These are phyloP conservation scores for Galerucella nymphaeae DNA, from an alignment of 2,888 invertebrate species.

Conservation along the genomic window DNA sequence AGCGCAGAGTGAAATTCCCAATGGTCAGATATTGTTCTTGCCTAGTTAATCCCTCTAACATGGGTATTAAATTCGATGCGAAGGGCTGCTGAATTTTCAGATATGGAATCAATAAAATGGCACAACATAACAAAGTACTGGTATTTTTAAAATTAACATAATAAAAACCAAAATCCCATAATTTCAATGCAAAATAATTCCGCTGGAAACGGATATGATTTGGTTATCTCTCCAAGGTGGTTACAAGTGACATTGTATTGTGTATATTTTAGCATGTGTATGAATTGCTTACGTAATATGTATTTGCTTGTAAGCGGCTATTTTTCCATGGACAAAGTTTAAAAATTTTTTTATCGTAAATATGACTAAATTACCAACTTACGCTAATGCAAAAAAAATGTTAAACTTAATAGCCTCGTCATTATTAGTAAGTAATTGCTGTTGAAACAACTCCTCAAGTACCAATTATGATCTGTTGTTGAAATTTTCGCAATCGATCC, in stretches of 20 bases:
- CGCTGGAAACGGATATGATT: neutral
- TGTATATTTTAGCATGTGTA: neutral
- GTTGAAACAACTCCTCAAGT: too few relatives aligned
- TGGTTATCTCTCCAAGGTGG: neutral
- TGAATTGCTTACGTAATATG: neutral
- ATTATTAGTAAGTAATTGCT: too few relatives aligned
- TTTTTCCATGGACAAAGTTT: neutral
- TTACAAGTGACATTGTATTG: neutral
- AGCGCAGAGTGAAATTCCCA: too few relatives aligned
- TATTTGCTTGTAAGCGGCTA: neutral
- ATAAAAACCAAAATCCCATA: neutral
- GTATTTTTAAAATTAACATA: neutral
- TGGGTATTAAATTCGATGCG: too few relatives aligned
- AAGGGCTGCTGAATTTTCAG: too few relatives aligned
- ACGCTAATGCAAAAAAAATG: neutral
- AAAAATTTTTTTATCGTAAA: neutral
- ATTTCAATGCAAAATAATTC: neutral
- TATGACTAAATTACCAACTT: neutral
- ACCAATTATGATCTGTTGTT: too few relatives aligned
- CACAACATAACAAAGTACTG: too few relatives aligned
- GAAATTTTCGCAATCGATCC: too few relatives aligned
- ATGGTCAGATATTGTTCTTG: too few relatives aligned
- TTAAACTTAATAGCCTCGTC: too few relatives aligned
- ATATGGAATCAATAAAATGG: too few relatives aligned
- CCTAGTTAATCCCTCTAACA: too few relatives aligned